Evolutionary conservation across 2,113 vertebrate genomes (phyloP), one percentile per base, ranked within the genome.

Genomic region (Nettapus auritus): DNA sequence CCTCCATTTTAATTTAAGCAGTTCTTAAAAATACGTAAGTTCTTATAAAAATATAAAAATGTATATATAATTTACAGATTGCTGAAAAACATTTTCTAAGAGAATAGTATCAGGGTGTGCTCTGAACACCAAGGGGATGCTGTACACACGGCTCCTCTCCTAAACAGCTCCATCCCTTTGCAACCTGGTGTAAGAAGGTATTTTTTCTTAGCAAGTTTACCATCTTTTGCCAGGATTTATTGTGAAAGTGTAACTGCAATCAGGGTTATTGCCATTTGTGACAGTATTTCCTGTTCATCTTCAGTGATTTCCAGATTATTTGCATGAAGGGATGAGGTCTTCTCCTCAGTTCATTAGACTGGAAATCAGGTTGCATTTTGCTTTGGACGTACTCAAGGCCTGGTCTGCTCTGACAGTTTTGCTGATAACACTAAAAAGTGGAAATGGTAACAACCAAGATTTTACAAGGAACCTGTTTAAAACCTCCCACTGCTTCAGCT

Each of bases 61-160:
- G 17, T 44, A 16, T 44, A 56, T 66, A 2, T 3, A 66, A 34
- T 3, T 26, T 48, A 42, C 6, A 48, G 26, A n/a, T 21, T 26
- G 18, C 19, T 89, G 55, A 57, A 63, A 68, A 76, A 2, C 8
- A 6, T 22, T 48, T 48, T 48, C 25, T 19, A 18, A 29, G 22
- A 73, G 28, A 75, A 38, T 0, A 73, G 16, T 19, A 38, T 42
- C 53, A 33, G 44, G 9, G 8, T 4, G 1, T 1, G 0, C 34
- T 73, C 42, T 33, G 53, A 79, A 50, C 38, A 42, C 12, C 2
- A 1, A 63, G 28, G 42, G 8, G 3, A 12, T 36, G 28, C 13
- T 71, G n/a, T 34, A 33, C 44, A 4, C 21, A 40, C 42, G 40
- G 42, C 20, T 21, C 15, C n/a, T 88, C 36, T 22, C 84, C 44